phyloP scores from a whole-genome alignment of 1,140 invertebrate genomes.

The Neodiprion virginianus region DNA sequence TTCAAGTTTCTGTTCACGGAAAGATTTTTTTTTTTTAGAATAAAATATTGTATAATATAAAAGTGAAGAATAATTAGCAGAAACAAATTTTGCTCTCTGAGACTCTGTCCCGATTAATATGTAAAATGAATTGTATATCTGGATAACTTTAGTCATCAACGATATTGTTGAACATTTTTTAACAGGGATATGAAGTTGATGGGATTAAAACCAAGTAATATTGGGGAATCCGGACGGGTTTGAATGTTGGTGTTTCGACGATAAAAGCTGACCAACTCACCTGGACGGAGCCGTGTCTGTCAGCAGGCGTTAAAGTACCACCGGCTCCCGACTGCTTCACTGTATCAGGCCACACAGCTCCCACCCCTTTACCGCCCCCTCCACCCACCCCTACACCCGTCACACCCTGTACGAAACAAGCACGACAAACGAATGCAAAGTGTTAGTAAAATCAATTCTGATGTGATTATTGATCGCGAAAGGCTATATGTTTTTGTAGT shows the following conservation, averaged over 20 bases:
- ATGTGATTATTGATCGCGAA: not conserved
- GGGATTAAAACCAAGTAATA: constrained; percentile 20
- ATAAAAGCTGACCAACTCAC: constrained; percentile 65
- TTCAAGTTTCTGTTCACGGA: no score
- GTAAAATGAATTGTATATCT: not conserved
- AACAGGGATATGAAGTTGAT: not conserved
- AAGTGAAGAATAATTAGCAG: no score
- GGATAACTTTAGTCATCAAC: not conserved
- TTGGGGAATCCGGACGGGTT: constrained; percentile 11
- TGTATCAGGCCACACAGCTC: constrained; percentile 67
- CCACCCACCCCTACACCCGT: constrained; percentile 64
- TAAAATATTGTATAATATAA: no score
- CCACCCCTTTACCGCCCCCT: constrained; percentile 68
- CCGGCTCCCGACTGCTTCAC: constrained; percentile 70
- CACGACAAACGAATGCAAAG: constrained; percentile 50
- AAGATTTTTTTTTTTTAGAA: no score
- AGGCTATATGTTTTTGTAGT: not conserved
- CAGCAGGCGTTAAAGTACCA: constrained; percentile 85
- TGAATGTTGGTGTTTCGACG: constrained; percentile 12
- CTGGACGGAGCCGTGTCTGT: constrained; percentile 94
- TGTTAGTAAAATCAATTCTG: constrained; percentile 35
- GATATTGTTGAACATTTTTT: not conserved
- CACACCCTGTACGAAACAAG: constrained; percentile 60
- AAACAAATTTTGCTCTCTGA: no score
- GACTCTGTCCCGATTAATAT: no score